These are phyloP conservation scores for Quadroppia sp. DNA, from an alignment of 2,888 invertebrate species.

Conservation along the genomic window DNA sequence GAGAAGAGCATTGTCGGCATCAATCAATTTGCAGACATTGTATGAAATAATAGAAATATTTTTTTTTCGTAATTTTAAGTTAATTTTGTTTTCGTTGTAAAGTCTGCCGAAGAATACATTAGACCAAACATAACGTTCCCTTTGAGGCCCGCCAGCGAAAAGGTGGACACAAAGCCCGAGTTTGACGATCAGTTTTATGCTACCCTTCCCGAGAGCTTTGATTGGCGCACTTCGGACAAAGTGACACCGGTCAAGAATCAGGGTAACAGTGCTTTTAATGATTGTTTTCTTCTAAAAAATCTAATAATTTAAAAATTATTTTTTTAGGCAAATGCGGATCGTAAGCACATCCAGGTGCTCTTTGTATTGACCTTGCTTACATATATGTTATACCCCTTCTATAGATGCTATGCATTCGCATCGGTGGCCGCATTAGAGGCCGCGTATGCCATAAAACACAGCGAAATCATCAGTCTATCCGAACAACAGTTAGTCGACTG, in stretches of 20 bases:
- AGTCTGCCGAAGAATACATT: neutral
- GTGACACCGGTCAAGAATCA: constrained; percentile 85
- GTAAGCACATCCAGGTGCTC: constrained; percentile 52
- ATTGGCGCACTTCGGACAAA: constrained; percentile 77
- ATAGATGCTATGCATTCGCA: neutral
- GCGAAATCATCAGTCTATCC: neutral
- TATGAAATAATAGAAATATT: neutral
- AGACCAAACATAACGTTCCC: no score
- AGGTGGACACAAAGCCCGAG: neutral
- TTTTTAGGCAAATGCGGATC: constrained; percentile 81
- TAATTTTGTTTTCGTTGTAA: neutral
- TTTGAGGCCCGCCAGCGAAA: neutral
- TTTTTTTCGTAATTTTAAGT: neutral
- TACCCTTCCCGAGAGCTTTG: constrained; percentile 62
- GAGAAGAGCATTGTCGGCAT: neutral
- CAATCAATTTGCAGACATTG: neutral
- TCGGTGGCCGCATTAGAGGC: constrained; percentile 11
- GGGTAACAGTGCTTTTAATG: no score
- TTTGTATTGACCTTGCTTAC: neutral
- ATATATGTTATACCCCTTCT: neutral
- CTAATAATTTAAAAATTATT: no score
- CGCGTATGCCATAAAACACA: neutral
- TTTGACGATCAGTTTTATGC: neutral
- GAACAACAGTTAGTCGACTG: constrained; percentile 34
- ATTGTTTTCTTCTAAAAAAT: no score